Evolutionary conservation across 1,140 invertebrate genomes (phyloP).

Genomic region (Drosophila nebulosa): DNA sequence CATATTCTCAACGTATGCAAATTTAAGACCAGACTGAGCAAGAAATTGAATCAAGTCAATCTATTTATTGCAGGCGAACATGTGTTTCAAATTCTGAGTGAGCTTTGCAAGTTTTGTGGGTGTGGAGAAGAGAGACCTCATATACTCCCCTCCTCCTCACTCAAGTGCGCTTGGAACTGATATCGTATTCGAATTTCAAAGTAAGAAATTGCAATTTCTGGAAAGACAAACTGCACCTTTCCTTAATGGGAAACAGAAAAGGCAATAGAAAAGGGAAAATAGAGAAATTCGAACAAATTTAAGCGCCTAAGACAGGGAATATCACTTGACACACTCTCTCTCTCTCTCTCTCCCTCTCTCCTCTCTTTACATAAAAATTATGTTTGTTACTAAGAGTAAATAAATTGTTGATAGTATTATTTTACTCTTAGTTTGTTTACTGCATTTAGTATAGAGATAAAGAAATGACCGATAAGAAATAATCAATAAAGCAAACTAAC

Average conservation of each 20-base stretch:
- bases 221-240: no score
- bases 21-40: not conserved
- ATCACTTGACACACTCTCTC: no score
- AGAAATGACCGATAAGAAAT: not conserved
- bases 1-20: constrained; percentile 37
- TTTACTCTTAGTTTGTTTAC: not conserved
- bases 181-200: not conserved
- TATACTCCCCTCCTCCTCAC: no score
- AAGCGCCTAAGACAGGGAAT: no score
- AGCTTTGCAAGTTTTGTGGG: not conserved
- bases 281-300: no score
- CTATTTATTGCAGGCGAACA: not conserved
- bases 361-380: no score
- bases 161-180: not conserved
- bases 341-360: not conserved
- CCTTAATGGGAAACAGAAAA: no score
- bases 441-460: not conserved
- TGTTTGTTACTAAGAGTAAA: not conserved
- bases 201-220: not conserved
- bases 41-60: not conserved
- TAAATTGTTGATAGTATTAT: not conserved
- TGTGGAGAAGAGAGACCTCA: not conserved
- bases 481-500: not conserved
- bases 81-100: not conserved
- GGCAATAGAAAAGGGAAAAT: no score